Evolutionary conservation across 2,888 invertebrate genomes (phyloP).

Genomic region (Andrena camellia): DNA sequence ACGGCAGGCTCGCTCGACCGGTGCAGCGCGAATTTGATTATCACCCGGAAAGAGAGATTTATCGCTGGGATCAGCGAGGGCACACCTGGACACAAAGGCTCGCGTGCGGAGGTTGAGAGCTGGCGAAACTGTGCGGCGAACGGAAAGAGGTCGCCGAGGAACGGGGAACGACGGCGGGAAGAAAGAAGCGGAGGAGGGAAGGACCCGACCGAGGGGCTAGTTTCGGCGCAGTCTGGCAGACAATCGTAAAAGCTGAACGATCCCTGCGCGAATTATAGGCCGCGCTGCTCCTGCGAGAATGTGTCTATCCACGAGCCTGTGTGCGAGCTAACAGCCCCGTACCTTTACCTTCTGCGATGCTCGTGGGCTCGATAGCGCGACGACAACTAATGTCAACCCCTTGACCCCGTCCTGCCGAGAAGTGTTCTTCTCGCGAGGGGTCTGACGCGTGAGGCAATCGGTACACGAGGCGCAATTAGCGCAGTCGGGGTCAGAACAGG

Average conservation of each 20-base stretch:
- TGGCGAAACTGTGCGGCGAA: conserved; percentile 4
- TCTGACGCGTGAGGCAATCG: background rate
- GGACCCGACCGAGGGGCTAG: conserved; percentile 54
- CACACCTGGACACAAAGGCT: background rate
- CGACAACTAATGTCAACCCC: conserved; percentile 53
- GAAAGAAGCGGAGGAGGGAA: conserved; percentile 14
- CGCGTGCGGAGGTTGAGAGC: conserved; percentile 16
- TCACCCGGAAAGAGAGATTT: conserved; percentile 61
- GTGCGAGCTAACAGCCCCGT: background rate
- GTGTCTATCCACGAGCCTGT: conserved; percentile 58
- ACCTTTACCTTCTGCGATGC: background rate
- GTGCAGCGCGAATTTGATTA: conserved; percentile 68
- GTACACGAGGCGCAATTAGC: conserved; percentile 30
- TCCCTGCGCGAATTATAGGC: conserved; percentile 84
- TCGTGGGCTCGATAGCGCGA: conserved; percentile 56
- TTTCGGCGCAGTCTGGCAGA: conserved; percentile 80
- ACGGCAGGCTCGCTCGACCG: conserved; percentile 4
- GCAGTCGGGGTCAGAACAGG: conserved; percentile 5
- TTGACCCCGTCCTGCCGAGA: background rate
- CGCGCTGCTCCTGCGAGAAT: conserved; percentile 75
- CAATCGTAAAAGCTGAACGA: conserved; percentile 84
- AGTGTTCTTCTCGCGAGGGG: background rate
- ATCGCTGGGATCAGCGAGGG: background rate
- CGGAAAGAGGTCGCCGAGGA: background rate
- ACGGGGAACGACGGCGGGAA: background rate